A percentile compares a stretch with the other conserved stretches of the same genome.
These are phyloP conservation scores for Dichetophora obliterata DNA, from an alignment of 2,888 invertebrate genomes.

Conservation along the genomic window DNA sequence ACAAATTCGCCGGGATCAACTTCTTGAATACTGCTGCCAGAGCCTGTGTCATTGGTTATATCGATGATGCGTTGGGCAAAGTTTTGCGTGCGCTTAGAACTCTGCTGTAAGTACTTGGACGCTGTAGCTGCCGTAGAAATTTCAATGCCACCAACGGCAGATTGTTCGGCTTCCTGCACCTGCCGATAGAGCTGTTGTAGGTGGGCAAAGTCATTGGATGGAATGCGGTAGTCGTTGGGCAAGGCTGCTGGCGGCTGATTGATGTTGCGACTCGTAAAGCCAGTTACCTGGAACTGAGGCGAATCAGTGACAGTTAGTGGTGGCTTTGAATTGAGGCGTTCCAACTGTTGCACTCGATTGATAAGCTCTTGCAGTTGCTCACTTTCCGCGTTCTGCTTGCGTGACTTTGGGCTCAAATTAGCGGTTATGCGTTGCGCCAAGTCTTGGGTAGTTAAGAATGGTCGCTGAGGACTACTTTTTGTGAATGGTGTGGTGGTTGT, in stretches of 20 bases:
- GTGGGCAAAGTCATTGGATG: conserved; percentile 62
- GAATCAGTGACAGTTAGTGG: conserved; percentile 42
- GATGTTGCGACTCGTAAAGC: conserved; percentile 61
- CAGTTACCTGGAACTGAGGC: conserved; percentile 45
- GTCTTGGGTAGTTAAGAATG: conserved; percentile 36
- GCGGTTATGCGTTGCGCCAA: conserved; percentile 43
- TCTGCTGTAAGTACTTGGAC: conserved; percentile 46
- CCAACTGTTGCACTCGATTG: conserved; percentile 69
- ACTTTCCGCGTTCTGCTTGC: conserved; percentile 66
- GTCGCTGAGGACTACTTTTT: conserved; percentile 49
- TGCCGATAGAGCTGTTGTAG: conserved; percentile 57
- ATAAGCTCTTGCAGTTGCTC: conserved; percentile 70
- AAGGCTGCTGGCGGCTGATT: conserved; percentile 32
- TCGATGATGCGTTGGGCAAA: conserved; percentile 57
- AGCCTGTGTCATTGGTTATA: conserved; percentile 58
- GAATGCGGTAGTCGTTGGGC: conserved; percentile 47
- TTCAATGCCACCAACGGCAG: conserved; percentile 52
- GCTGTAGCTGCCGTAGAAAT: conserved; percentile 62
- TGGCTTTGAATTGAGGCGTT: conserved; percentile 54
- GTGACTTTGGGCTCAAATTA: conserved; percentile 36
- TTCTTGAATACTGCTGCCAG: conserved; percentile 54
- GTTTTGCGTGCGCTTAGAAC: conserved; percentile 45
- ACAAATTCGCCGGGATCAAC: conserved; percentile 72
- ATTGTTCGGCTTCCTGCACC: conserved; percentile 44
- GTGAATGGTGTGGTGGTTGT: conserved; percentile 46